Evolutionary conservation across 1,140 invertebrate species (phyloP).

Genomic region (Pseudomyrmex gracilis): DNA sequence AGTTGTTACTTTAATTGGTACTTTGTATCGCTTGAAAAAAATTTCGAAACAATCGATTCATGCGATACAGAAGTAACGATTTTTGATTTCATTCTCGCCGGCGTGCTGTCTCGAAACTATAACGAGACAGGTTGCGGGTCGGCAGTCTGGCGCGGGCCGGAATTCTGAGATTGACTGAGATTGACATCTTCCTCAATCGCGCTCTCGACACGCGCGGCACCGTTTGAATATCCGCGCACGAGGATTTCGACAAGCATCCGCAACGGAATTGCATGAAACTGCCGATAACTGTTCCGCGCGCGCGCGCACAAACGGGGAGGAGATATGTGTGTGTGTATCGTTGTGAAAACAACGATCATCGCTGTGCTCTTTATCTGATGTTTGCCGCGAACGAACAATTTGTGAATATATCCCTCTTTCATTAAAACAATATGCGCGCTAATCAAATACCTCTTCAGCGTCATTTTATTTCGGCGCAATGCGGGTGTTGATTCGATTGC

Average conservation of each 20-base stretch:
- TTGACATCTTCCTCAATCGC: neutral
- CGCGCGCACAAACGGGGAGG: slow-evolving; percentile 28
- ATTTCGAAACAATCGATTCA: neutral
- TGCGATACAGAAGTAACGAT: too few relatives aligned
- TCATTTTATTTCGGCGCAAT: slow-evolving; percentile 58
- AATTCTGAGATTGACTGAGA: neutral
- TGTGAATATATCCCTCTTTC: slow-evolving; percentile 65
- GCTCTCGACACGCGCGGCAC: neutral
- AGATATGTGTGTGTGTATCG: neutral
- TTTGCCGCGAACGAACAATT: slow-evolving; percentile 63
- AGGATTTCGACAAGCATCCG: slow-evolving; percentile 44
- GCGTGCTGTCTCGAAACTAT: neutral
- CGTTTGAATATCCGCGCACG: slow-evolving; percentile 31
- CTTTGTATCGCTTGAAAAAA: neutral
- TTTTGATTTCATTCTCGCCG: neutral
- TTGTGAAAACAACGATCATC: slow-evolving; percentile 60
- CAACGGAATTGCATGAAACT: slow-evolving; percentile 59
- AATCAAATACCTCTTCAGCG: slow-evolving; percentile 64
- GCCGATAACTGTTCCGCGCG: slow-evolving; percentile 40
- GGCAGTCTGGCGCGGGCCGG: neutral
- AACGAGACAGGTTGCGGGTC: neutral
- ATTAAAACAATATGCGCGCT: slow-evolving; percentile 69
- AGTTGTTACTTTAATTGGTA: too few relatives aligned
- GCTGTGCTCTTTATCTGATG: slow-evolving; percentile 48
- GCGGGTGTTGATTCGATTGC: slow-evolving; percentile 52